phyloP scores from a whole-genome alignment of 2,797 vertebrate species.

The Chaetodon trifasciatus region DNA sequence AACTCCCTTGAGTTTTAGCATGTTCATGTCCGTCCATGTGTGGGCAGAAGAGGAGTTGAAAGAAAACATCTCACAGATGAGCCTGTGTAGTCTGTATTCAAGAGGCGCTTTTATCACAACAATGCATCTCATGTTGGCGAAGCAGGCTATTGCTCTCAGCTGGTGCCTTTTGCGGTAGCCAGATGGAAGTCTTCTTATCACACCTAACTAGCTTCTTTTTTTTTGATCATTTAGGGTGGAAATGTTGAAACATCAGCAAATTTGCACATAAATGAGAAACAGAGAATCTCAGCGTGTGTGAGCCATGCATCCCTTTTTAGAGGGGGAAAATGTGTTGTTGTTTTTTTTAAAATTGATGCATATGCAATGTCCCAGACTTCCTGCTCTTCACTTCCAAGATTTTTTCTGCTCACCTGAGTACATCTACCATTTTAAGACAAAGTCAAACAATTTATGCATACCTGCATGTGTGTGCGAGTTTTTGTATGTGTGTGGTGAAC shows the following conservation, averaged over 20 bases:
- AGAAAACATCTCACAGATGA: slow-evolving; percentile 15
- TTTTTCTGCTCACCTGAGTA: slow-evolving; percentile 1
- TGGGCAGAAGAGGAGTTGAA: slow-evolving; percentile 24
- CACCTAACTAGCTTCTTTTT: slow-evolving; percentile 30
- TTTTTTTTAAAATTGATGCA: slow-evolving; percentile 36
- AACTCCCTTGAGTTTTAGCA: slow-evolving; percentile 13
- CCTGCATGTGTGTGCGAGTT: background rate
- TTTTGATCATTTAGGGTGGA: slow-evolving; percentile 53
- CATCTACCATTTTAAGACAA: slow-evolving; percentile 22
- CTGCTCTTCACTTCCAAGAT: slow-evolving; percentile 25
- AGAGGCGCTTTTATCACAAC: slow-evolving; percentile 62
- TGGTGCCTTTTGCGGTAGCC: slow-evolving; percentile 55
- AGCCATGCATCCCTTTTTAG: slow-evolving; percentile 23
- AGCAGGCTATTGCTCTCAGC: slow-evolving; percentile 55
- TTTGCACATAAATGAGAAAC: slow-evolving; percentile 73
- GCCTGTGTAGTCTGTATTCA: slow-evolving; percentile 41
- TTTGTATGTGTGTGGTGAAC: slow-evolving; percentile 17
- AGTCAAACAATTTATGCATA: background rate
- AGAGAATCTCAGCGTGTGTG: slow-evolving; percentile 16
- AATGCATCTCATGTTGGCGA: slow-evolving; percentile 62
- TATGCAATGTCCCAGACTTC: slow-evolving; percentile 11
- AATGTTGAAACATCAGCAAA: slow-evolving; percentile 54
- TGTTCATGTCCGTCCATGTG: slow-evolving; percentile 4
- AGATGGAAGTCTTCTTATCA: slow-evolving; percentile 66
- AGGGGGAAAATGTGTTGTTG: slow-evolving; percentile 20